Evolutionary conservation across 2,113 vertebrate genomes (phyloP), one percentile per base, ranked within the genome.

Genomic region (Hymenochirus boettgeri): DNA sequence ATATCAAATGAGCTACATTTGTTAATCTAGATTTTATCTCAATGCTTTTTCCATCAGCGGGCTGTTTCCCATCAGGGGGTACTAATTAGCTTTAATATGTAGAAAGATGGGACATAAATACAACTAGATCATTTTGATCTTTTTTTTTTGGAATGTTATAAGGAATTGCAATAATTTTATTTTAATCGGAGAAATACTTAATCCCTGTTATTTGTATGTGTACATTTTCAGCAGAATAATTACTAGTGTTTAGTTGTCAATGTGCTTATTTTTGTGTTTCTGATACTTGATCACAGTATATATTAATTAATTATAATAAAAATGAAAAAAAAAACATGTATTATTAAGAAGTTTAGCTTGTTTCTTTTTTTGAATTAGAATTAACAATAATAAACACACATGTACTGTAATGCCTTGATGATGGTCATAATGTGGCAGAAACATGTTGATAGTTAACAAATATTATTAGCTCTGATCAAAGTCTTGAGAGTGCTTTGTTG

Each of bases 1-100:
- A 88, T 90, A 90, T 87, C 87, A 88, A 88, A 90, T 85, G 88
- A 89, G 85, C 81, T 83, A 88, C 83, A 89, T 89, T 89, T 90
- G 84, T 90, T 88, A 89, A 88, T 78, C 80, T 86, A 85, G 85
- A 86, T 88, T 78, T 88, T 90, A 86, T 88, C 85, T 86, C 83
- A 89, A 82, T 89, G 80, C 79, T 85, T 86, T 85, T 82, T 87
- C 83, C 72, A 80, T 88, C 76, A 74, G 80, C 87, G 79, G 83
- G 76, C 86, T 87, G 75, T 83, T 84, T 87, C 86, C 83, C 87
- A 82, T 87, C 82, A 81, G 83, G 85, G 85, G 84, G 84, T 82
- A 79, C 83, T 88, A 88, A 89, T 90, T 88, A 89, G 82, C 77
- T 84, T 65, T 88, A 86, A 84, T 85, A 85, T 76, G 80, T 83